Conservation (phyloP, 2,888 invertebrate genomes). For the Leptothorax acervorum region DNA sequence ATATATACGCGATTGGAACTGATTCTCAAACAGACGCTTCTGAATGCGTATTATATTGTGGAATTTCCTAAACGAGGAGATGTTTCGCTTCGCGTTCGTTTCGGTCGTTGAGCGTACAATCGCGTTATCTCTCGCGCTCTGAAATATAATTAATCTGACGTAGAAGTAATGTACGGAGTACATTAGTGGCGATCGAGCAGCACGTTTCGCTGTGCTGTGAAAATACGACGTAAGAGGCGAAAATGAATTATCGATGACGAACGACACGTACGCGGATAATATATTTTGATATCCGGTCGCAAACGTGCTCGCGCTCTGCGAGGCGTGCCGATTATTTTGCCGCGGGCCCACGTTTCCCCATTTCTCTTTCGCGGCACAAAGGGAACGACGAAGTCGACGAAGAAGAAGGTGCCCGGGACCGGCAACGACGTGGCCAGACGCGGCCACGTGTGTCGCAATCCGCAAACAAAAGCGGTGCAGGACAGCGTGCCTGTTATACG, state of each 20-base stretch:
- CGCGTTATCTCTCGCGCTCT: background rate
- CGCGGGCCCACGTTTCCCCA: background rate
- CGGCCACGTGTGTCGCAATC: constrained; percentile 57
- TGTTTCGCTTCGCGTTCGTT: background rate
- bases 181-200: background rate
- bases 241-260: constrained; percentile 18
- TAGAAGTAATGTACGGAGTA: background rate
- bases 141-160: background rate
- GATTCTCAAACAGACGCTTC: background rate
- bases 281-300: constrained; percentile 30
- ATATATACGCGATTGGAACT: background rate
- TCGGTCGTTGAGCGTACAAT: background rate
- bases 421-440: background rate
- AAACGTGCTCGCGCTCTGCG: background rate
- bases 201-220: background rate
- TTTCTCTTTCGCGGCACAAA: constrained; percentile 5
- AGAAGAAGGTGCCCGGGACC: background rate
- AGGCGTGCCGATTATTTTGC: background rate
- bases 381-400: background rate
- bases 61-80: background rate
- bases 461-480: constrained; percentile 56
- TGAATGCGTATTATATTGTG: background rate
- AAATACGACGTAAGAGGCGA: constrained; percentile 5
- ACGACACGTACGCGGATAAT: constrained; percentile 28
- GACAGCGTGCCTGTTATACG: constrained; percentile 58